Base-by-base conservation (phyloP, 2,888 invertebrate genomes). In the Tineola bisselliella region DNA sequence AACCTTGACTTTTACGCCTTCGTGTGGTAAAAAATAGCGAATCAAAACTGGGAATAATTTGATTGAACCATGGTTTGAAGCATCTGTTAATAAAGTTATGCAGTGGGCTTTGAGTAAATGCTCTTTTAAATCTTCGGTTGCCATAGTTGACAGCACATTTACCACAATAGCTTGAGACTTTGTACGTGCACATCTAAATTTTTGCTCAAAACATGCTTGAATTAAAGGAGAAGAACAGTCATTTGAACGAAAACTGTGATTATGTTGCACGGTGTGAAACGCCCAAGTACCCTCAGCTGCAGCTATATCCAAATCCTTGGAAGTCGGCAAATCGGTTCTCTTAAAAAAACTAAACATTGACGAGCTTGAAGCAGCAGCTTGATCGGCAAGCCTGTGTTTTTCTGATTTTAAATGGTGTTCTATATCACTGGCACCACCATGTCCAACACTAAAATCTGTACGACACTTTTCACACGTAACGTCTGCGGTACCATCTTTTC, bases 11-110 rank as follows among this genome's bases (percentile, higher is more conserved):
- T 69, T 62, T 62, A 66, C 65, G 61, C 67, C 66, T 65, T 19
- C 65, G 64, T 66, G 65, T 44, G 65, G 65, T 66, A 63, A 59
- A 66, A 66, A 68, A 67, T 63, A 65, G 17, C 64, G 66, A 61
- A 68, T 64, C 59, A 66, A 10, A 65, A 70, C 52, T 44, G 71
- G 70, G 52, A 63, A 73, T 66, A 72, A 63, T 68, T 74, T 74
- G 48, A 63, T 67, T 61, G 62, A 61, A 61, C 66, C 66, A 62
- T 71, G 68, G 63, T 73, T 72, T 66, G 69, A 74, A 63, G 71
- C 70, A 62, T 73, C 71, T 15, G 59, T 67, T 65, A 65, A 61
- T 44, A 69, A 64, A 62, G 66, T 65, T 61, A 68, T 68, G 61
- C 65, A 71, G 44, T 66, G 59, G 62, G 62, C 59, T 57, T 66